phyloP scores from a whole-genome alignment of 2,888 invertebrate species.

The Callimorpha dominula region DNA sequence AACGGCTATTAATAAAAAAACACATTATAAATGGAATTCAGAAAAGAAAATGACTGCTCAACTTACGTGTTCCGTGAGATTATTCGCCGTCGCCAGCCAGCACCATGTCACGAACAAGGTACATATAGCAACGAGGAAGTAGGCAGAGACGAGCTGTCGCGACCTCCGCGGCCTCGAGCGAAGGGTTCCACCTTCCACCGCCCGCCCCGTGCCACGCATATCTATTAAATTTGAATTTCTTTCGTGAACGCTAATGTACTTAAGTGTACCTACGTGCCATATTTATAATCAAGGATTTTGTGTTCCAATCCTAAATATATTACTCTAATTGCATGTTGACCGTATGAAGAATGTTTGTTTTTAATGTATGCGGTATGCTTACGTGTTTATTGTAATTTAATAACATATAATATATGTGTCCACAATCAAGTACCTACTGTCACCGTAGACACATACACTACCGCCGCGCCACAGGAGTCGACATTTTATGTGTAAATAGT shows the following conservation, averaged over 20 bases:
- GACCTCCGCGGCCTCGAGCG: slow-evolving; percentile 26
- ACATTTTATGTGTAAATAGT: no score
- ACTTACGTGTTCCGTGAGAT: slow-evolving; percentile 32
- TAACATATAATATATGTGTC: not conserved
- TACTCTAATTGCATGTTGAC: slow-evolving; percentile 3
- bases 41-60: not conserved
- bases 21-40: not conserved
- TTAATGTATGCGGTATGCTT: slow-evolving; percentile 5
- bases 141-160: slow-evolving; percentile 14
- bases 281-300: slow-evolving; percentile 24
- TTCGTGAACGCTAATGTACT: slow-evolving; percentile 18
- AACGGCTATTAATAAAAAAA: slow-evolving; percentile 4
- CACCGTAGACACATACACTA: no score
- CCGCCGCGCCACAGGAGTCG: no score
- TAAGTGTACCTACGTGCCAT: slow-evolving; percentile 10
- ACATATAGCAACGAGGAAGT: slow-evolving; percentile 32
- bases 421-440: no score
- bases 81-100: slow-evolving; percentile 11
- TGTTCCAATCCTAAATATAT: slow-evolving; percentile 8
- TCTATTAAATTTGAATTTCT: slow-evolving; percentile 22
- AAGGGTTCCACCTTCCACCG: slow-evolving; percentile 6
- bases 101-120: slow-evolving; percentile 36
- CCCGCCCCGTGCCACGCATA: slow-evolving; percentile 27
- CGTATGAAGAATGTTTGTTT: not conserved
- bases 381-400: not conserved